Base-by-base conservation (phyloP, 2,797 vertebrate species). In the Phaenicophaeus curvirostris region DNA sequence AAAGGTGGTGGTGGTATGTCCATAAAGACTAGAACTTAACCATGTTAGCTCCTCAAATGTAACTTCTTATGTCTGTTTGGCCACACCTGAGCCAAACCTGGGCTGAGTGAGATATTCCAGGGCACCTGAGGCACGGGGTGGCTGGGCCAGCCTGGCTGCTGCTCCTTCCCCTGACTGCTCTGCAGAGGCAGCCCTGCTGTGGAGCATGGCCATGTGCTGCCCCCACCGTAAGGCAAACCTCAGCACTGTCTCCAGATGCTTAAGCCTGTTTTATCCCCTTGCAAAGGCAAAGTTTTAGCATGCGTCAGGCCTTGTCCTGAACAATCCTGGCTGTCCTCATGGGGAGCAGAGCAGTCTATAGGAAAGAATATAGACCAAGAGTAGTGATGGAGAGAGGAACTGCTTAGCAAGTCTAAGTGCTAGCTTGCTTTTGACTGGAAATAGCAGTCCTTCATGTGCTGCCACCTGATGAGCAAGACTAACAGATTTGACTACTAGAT, bases 191-290 rank as follows among this genome's bases (percentile, higher is more conserved):
- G 62, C 30, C 25, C n/a, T 4, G 11, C 24, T 0, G 0, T 15
- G 5, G 30, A 8, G 42, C 15, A 25, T 18, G 30, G 6, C 8
- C 65, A 11, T 0, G 6, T 19, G 17, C 42, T 19, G 62, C n/a
- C 20, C 9, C 3, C 23, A 4, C 31, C 8, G 58, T 67, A 28
- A 23, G 13, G 28, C 1, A 2, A 89, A 25, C 15, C 33, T 9
- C 27, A 21, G 58, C 1, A 1, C 39, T 15, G 9, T 5, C 44
- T 2, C 4, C 18, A 15, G 27, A 15, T 0, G 0, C 30, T 8
- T 0, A 0, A 57, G 33, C 27, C 19, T 28, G 37, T 15, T 53
- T 37, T 11, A 8, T 1, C 3, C 6, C 5, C 15, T n/a, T 77
- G 24, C 35, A 31, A 51, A 46, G 16, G 25, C 41, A 53, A 90